Conservation (phyloP, 2,113 vertebrate species). For the Bothrops jararaca region DNA sequence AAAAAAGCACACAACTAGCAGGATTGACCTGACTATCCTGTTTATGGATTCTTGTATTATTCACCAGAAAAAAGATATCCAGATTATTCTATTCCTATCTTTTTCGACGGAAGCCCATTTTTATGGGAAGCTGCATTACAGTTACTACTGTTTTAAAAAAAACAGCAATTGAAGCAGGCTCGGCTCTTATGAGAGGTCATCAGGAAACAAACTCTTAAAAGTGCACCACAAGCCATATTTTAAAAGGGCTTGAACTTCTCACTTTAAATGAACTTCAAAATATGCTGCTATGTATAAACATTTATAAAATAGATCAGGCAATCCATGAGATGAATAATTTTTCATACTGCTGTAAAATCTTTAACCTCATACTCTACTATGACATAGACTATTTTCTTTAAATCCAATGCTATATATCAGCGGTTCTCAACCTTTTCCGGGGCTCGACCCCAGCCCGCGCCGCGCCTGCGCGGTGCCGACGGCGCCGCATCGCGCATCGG, state of each 20-base stretch:
- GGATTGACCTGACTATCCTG: not conserved
- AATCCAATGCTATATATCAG: not conserved
- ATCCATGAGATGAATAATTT: not conserved
- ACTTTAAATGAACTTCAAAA: not conserved
- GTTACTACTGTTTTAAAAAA: not conserved
- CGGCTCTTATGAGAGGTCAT: no score
- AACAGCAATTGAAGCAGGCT: not conserved
- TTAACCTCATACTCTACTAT: not conserved
- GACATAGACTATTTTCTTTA: no score
- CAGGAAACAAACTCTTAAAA: not conserved
- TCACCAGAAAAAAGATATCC: not conserved
- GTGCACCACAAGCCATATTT: not conserved
- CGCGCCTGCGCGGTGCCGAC: no score
- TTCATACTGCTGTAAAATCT: not conserved
- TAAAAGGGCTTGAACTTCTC: not conserved
- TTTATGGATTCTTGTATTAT: not conserved
- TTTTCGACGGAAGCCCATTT: not conserved
- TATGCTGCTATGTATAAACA: not conserved
- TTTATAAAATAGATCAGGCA: not conserved
- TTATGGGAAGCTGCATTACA: not conserved
- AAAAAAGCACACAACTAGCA: not conserved
- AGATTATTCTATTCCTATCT: not conserved
- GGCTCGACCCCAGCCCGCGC: no score
- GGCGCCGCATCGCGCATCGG: no score
- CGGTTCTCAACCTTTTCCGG: no score